Base-by-base conservation (phyloP, 2,888 invertebrate species). In the Lasioglossum villosulum region DNA sequence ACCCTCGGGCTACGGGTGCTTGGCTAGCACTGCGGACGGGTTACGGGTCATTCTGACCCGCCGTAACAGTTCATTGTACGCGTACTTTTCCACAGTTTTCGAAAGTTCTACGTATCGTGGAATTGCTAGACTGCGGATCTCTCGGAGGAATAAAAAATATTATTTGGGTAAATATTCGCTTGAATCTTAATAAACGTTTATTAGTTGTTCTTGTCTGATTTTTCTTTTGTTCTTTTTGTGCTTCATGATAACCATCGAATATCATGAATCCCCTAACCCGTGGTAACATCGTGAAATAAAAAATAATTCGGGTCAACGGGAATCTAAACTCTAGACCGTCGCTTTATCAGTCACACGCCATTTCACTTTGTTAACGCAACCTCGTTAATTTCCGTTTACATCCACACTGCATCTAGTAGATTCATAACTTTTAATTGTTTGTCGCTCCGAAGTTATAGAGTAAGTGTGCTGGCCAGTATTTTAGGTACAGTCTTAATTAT, bases 311-410 rank as follows among this genome's bases (percentile, higher is more conserved):
- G 27, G 30, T n/a, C 59, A 30, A 63, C 59, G 59, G 59, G 6
- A 63, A 63, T 63, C 59, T 27, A 63, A 30, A 63, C 27, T 59
- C 27, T 59, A 27, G 1, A 59, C 59, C 59, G 30, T 63, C 59
- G 59, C 6, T 63, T 30, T 30, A 63, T 63, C 59, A 16, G 27
- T 59, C 30, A 30, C 59, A 4, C 27, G 1, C 16, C 59, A 30
- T 63, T 63, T 63, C 59, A 63, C 59, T 63, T 59, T 63, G 59
- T 27, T 63, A 63, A 63, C 59, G 59, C 59, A 30, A 27, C 16
- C 59, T 63, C 59, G 59, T 63, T 63, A 16, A 63, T 63, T 63
- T 16, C 16, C 27, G 16, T 63, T 63, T 30, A 30, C 59, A 30
- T 30, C 30, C 27, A 6, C 27, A 6, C 30, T 30, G 27, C 27